A percentile compares a stretch with the other conserved stretches of the same genome.
phyloP scores from a whole-genome alignment of 2,797 vertebrate genomes.

The Diplodus puntazzo region DNA sequence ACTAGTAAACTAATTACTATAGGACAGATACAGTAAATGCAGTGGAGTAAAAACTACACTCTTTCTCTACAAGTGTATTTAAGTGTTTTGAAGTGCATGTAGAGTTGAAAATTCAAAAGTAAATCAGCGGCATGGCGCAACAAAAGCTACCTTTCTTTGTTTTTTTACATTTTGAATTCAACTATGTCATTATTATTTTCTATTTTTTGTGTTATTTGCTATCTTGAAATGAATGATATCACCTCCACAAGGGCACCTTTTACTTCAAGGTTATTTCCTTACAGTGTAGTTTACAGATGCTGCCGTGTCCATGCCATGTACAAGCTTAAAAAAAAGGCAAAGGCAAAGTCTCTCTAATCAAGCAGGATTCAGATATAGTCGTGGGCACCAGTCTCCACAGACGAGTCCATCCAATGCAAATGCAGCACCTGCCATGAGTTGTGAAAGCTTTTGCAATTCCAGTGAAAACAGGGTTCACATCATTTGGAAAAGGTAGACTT shows the following conservation, averaged over 20 bases:
- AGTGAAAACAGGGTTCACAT: slow-evolving; percentile 81
- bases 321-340: background rate
- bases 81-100: background rate
- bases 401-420: slow-evolving; percentile 82
- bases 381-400: slow-evolving; percentile 60
- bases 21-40: background rate
- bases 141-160: background rate
- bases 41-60: background rate
- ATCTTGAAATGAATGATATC: background rate
- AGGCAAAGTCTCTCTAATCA: slow-evolving; percentile 48
- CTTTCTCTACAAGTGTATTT: background rate
- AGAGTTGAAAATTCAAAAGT: background rate
- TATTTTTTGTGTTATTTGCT: no score
- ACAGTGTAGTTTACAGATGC: background rate
- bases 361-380: slow-evolving; percentile 46
- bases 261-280: background rate
- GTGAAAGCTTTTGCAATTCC: slow-evolving; percentile 79
- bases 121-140: background rate
- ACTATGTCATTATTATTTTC: no score
- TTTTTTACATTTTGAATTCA: no score
- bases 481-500: slow-evolving; percentile 87
- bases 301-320: background rate
- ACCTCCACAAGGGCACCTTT: background rate
- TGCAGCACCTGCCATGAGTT: slow-evolving; percentile 78
- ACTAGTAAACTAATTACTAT: background rate